phyloP scores from a whole-genome alignment of 2,888 invertebrate genomes.

The Phlogophora meticulosa region DNA sequence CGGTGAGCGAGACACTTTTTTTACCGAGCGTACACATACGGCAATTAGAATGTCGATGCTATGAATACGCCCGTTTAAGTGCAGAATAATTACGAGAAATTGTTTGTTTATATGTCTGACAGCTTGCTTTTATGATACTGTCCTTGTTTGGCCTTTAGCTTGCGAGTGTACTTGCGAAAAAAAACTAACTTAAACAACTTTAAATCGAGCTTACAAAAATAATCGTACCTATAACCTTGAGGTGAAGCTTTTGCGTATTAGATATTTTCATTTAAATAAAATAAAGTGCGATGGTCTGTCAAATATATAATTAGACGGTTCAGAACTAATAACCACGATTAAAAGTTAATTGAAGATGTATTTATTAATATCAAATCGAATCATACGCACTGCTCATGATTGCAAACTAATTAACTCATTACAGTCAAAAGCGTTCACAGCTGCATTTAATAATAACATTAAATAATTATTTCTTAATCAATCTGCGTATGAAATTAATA shows the following conservation, averaged over 20 bases:
- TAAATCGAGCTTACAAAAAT: conserved; percentile 16
- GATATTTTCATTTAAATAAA: conserved; percentile 20
- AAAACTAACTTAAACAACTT: neutral
- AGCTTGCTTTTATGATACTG: conserved; percentile 12
- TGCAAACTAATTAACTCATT: conserved; percentile 53
- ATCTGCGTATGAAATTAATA: conserved; percentile 23
- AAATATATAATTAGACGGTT: conserved; percentile 28
- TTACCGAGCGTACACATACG: conserved; percentile 66
- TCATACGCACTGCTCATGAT: conserved; percentile 49
- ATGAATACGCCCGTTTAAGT: conserved; percentile 51
- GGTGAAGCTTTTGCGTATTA: conserved; percentile 20
- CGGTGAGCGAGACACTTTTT: conserved; percentile 84
- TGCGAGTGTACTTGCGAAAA: conserved; percentile 15
- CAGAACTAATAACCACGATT: conserved; percentile 34
- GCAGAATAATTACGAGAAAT: conserved; percentile 45
- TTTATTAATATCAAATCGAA: conserved; percentile 49
- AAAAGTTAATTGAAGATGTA: conserved; percentile 43
- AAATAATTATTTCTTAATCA: conserved; percentile 30
- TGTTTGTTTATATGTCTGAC: conserved; percentile 25
- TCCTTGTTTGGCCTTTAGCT: conserved; percentile 26
- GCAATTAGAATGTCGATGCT: conserved; percentile 75
- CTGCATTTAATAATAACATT: conserved; percentile 35
- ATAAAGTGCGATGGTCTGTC: conserved; percentile 28
- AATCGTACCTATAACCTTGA: conserved; percentile 17
- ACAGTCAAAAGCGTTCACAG: conserved; percentile 34